Evolutionary conservation across 2,888 invertebrate species (phyloP), one percentile per base, ranked within the genome.

Genomic region (Diogma glabrata): DNA sequence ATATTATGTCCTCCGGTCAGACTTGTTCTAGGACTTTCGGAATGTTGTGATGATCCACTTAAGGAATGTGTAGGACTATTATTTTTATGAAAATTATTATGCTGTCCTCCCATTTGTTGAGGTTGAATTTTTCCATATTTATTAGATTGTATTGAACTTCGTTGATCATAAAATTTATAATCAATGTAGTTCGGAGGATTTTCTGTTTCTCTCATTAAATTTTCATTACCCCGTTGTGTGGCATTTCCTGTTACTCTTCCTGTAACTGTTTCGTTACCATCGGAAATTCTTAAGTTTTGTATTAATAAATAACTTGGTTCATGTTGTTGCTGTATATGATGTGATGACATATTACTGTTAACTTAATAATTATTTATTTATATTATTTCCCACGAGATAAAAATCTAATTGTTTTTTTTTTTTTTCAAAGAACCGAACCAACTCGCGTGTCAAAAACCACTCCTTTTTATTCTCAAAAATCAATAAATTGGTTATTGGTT

Each of bases 121-220:
- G 81, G 75, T 64, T 84, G 86, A 49, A 85, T 84, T 30, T 84
- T 83, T 40, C 84, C 83, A 64, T 82, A 87, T 64, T 87, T 84
- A 9, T 84, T 83, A 47, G 85, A 80, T 17, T 83, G 81, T 60
- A 85, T 84, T 52, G 86, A 81, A 61, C 82, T 84, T 53, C 79
- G 82, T 51, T 86, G 75, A 62, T 86, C 87, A 59, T 81, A 81
- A 49, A 78, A 66, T 57, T 77, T 76, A 57, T 76, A 76, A 52
- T 77, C 75, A 7, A 40, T 16, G 9, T 24, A 24, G 9, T 24
- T 24, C 16, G 16, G 8, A 36, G 36, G 36, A 14, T 12, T 14
- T 7, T 12, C 36, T 24, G 17, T 17, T 33, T 33, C 20, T n/a
- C 19, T 30, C 7, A 33, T 22, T 19, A 48, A 22, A n/a, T 33